These are phyloP conservation scores for Ophion obscuratus DNA, from an alignment of 2,888 invertebrate species.

Conservation along the genomic window DNA sequence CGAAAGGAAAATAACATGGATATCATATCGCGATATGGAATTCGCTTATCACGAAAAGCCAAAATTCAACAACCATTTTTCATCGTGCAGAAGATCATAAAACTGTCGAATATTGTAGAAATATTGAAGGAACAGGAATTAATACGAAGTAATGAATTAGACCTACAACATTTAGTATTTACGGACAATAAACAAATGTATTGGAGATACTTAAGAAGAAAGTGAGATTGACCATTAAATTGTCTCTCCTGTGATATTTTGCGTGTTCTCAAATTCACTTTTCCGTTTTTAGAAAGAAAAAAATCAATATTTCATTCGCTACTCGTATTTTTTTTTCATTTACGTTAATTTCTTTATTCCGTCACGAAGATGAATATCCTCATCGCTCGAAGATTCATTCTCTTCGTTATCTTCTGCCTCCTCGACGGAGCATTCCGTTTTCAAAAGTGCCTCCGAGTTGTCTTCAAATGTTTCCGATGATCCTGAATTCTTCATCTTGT, in stretches of 20 bases:
- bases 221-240: constrained; percentile 14
- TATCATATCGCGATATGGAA: constrained; percentile 33
- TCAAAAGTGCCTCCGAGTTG: background rate
- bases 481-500: constrained; percentile 72
- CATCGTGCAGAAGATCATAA: constrained; percentile 22
- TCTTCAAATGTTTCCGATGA: constrained; percentile 24
- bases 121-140: constrained; percentile 3
- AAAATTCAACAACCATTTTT: constrained; percentile 12
- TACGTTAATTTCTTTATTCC: constrained; percentile 33
- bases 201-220: constrained; percentile 23
- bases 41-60: constrained; percentile 10
- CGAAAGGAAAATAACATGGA: background rate
- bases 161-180: constrained; percentile 51
- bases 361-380: constrained; percentile 4
- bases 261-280: background rate
- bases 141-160: constrained; percentile 13
- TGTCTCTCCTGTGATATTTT: constrained; percentile 5
- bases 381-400: constrained; percentile 9
- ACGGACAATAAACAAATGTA: constrained; percentile 62
- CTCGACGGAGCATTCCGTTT: background rate
- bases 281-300: background rate
- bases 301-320: background rate
- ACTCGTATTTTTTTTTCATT: constrained; percentile 2
- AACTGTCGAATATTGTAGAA: constrained; percentile 24
- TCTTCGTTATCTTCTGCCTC: background rate